Base-by-base conservation (phyloP, 2,797 vertebrate genomes). In the Myripristis jacobus region DNA sequence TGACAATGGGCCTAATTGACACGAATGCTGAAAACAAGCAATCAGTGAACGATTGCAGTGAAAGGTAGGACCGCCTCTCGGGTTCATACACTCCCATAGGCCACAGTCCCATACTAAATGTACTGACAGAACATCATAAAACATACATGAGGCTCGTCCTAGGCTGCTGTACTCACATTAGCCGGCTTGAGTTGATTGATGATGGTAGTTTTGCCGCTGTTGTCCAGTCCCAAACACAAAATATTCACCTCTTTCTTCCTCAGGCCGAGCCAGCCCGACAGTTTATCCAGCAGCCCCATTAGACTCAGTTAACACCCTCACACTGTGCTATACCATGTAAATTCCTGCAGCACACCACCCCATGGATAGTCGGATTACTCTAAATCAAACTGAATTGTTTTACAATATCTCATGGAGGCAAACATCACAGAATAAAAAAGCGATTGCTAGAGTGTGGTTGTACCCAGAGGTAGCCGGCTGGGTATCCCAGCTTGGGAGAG, bases 131-230 rank as follows among this genome's bases (percentile, higher is more conserved):
- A 5, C 1, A 19, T 25, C 3, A 52, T 46, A 62, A 44, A 18
- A 21, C 19, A 47, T 5, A 46, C 6, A 29, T 27, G 27, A 16
- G 16, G 18, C 18, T 15, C 51, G n/a, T 53, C 5, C 4, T 18
- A 2, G 53, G 38, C 19, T 41, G 19, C 11, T 55, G 8, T 54
- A 95, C 96, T 96, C 83, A 99, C 98, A 73, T 96, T 96, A 8
- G 95, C 90, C 47, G 97, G 98, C 86, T 99, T 99, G 29, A 99
- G 95, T 71, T 97, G 97, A 91, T 99, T 99, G 88, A 99, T 99
- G 85, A 99, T 99, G 0, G 97, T 99, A 0, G 97, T 99, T 92
- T 99, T 99, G 58, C 98, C 98, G 16, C 97, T 98, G 79, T 99
- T 99, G 92, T 99, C 98, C 83, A 99, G 91, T 4, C 98, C 98